Evolutionary conservation across 2,888 invertebrate genomes (phyloP).

Genomic region (Argynnis bischoffii): DNA sequence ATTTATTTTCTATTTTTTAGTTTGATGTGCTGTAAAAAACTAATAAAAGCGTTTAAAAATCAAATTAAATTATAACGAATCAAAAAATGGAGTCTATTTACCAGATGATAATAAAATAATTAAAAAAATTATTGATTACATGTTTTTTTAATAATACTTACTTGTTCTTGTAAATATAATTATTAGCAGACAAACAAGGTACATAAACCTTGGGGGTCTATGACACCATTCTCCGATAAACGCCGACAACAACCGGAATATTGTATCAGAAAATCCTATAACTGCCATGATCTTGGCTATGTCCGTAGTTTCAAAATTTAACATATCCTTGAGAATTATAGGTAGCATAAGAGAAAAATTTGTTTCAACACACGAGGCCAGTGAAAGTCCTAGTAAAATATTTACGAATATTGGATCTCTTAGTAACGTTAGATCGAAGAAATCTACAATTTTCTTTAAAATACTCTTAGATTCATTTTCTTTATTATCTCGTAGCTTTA

Average conservation of each 20-base stretch:
- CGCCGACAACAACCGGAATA: constrained; percentile 84
- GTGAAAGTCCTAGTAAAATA: constrained; percentile 85
- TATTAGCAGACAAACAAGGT: constrained; percentile 82
- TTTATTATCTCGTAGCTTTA: constrained; percentile 47
- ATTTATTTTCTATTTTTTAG: too few relatives aligned
- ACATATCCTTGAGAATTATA: constrained; percentile 85
- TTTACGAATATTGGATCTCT: constrained; percentile 86
- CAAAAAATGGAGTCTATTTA: too few relatives aligned
- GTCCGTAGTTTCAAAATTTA: constrained; percentile 79
- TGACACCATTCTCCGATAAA: constrained; percentile 85
- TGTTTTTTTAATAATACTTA: constrained; percentile 65
- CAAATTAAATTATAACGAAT: too few relatives aligned
- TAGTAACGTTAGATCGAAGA: constrained; percentile 86
- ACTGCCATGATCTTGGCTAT: constrained; percentile 85
- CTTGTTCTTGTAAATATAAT: constrained; percentile 83
- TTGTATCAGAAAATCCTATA: constrained; percentile 81
- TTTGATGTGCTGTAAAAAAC: too few relatives aligned
- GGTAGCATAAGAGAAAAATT: constrained; percentile 86
- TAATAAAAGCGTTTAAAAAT: too few relatives aligned
- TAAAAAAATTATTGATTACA: too few relatives aligned
- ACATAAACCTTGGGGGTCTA: constrained; percentile 84
- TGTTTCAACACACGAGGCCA: constrained; percentile 86
- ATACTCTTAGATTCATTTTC: constrained; percentile 50
- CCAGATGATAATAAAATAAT: too few relatives aligned
- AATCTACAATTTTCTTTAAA: constrained; percentile 65